Percentiles rank a stretch among this genome's conserved stretches.
phyloP scores from a whole-genome alignment of 2,888 invertebrate genomes.

The Agonum fuliginosum region DNA sequence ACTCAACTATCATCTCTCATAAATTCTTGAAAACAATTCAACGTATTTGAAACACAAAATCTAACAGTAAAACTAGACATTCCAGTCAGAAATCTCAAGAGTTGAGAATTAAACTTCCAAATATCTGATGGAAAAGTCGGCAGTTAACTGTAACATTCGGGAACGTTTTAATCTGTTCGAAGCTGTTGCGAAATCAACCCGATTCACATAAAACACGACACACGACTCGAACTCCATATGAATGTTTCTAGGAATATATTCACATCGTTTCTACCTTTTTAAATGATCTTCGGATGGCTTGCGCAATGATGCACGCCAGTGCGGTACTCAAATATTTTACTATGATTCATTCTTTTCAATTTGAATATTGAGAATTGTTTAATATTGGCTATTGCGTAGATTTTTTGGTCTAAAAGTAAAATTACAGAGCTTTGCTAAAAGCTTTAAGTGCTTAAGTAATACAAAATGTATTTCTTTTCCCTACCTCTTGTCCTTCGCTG shows the following conservation, averaged over 20 bases:
- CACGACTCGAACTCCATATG: slow-evolving; percentile 21
- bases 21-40: slow-evolving; percentile 37
- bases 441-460: no score
- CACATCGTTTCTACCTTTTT: slow-evolving; percentile 45
- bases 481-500: no score
- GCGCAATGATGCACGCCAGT: background rate
- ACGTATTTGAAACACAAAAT: slow-evolving; percentile 5
- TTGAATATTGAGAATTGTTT: background rate
- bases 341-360: background rate
- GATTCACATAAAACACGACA: slow-evolving; percentile 48
- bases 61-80: slow-evolving; percentile 44
- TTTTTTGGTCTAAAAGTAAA: no score
- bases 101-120: slow-evolving; percentile 33
- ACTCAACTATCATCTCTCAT: background rate
- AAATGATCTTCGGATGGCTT: slow-evolving; percentile 28
- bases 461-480: no score
- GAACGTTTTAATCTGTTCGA: slow-evolving; percentile 33
- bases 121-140: slow-evolving; percentile 34
- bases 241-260: slow-evolving; percentile 45
- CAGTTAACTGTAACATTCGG: slow-evolving; percentile 43
- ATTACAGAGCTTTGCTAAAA: no score
- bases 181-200: slow-evolving; percentile 42
- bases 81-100: slow-evolving; percentile 13
- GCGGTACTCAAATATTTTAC: background rate
- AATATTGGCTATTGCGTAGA: background rate